phyloP scores from a whole-genome alignment of 2,888 invertebrate species.

The Drosophila robusta region DNA sequence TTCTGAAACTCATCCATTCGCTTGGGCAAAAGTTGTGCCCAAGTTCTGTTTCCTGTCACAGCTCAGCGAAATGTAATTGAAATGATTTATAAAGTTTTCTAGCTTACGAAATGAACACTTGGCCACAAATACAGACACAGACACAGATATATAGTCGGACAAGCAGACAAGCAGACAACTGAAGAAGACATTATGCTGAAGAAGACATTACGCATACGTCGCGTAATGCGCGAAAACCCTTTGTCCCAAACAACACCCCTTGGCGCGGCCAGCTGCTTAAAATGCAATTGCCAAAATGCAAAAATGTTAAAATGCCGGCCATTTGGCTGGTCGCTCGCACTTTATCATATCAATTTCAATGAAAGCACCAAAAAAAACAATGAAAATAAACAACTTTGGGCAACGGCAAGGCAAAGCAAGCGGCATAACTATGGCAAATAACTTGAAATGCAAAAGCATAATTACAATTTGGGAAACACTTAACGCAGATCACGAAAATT shows the following conservation, averaged over 20 bases:
- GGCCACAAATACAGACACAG: conserved; percentile 30
- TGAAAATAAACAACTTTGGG: conserved; percentile 45
- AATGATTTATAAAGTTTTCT: conserved; percentile 76
- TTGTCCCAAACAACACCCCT: conserved; percentile 26
- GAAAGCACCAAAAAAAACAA: conserved; percentile 29
- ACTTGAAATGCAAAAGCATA: conserved; percentile 72
- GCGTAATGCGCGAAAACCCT: conserved; percentile 44
- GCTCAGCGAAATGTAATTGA: conserved; percentile 76
- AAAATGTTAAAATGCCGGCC: conserved; percentile 43
- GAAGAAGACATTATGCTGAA: conserved; percentile 21
- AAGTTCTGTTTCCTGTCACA: conserved; percentile 71
- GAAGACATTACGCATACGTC: conserved; percentile 71
- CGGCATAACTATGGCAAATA: conserved; percentile 62
- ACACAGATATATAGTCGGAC: conserved; percentile 11
- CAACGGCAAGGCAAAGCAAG: conserved; percentile 24
- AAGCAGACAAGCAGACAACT: conserved; percentile 3
- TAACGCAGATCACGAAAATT: conserved; percentile 62
- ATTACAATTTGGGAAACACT: conserved; percentile 79
- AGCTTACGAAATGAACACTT: conserved; percentile 54
- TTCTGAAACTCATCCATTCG: conserved; percentile 42
- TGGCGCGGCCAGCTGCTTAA: conserved; percentile 51
- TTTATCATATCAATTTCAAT: conserved; percentile 74
- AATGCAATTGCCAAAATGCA: conserved; percentile 75
- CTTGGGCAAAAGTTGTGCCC: conserved; percentile 40
- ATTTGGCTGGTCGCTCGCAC: conserved; percentile 48